Base-by-base conservation (phyloP, 2,113 vertebrate genomes). In the Dicentrarchus labrax region DNA sequence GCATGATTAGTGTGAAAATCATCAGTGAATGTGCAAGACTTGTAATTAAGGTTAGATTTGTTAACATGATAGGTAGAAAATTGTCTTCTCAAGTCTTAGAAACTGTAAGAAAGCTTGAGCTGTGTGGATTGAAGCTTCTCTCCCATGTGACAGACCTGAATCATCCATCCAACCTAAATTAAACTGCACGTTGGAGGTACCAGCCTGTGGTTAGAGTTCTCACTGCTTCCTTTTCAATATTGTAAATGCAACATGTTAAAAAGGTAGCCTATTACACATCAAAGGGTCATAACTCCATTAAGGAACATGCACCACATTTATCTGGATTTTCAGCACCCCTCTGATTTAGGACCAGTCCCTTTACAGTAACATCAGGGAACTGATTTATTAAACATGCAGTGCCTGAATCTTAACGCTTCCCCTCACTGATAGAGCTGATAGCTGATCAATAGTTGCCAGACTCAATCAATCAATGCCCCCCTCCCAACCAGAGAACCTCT, bases 371-470 rank as follows among this genome's bases (percentile, higher is more conserved):
- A 88, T 84, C 72, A 84, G 67, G 48, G 53, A 75, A 72, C 75
- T 53, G 56, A 91, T 94, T 91, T 86, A 93, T 94, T 91, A 88
- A 88, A 87, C 83, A 83, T 69, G 90, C 89, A 85, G 64, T 76
- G 89, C 69, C 80, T 88, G 89, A 91, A 90, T 94, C 92, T 90
- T 86, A 88, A 88, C 76, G 64, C 91, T 91, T 79, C 88, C 61
- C 83, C 88, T 91, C 89, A 90, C 85, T 86, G 91, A 93, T 90
- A 78, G 87, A 84, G 76, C 92, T 92, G 94, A 95, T 93, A 87
- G 83, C 85, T 83, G 90, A 94, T 95, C 93, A 83, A 95, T 96
- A 94, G 86, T 59, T 87, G 93, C 81, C 93, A 93, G 93, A 95
- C 93, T 94, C 92, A 85, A 94, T 95, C 93, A 94, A 92, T 95